A percentile compares a stretch with the other conserved stretches of the same genome.
These are phyloP conservation scores for Lasioglossum baleicum DNA, from an alignment of 1,140 invertebrate species.

Conservation along the genomic window DNA sequence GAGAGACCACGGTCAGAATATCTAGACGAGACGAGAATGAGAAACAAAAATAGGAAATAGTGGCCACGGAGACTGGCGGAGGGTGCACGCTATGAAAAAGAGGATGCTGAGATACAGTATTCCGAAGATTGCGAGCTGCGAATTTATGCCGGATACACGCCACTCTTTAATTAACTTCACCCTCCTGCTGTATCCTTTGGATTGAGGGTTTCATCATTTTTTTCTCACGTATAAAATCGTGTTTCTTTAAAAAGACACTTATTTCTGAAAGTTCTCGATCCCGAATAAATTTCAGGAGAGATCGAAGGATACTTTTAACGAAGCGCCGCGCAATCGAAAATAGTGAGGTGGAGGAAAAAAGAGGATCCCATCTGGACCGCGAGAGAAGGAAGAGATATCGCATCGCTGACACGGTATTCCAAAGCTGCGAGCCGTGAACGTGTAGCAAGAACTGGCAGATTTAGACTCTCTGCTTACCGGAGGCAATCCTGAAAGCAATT, in stretches of 20 bases:
- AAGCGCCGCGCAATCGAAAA: too few species aligned
- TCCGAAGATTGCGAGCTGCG: neutral
- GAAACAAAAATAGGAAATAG: conserved; percentile 46
- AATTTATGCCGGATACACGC: neutral
- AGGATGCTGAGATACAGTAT: neutral
- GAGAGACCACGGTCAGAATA: conserved; percentile 29
- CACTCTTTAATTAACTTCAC: too few species aligned
- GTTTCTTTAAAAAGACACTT: too few species aligned
- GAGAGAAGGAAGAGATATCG: conserved; percentile 14
- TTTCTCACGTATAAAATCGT: too few species aligned
- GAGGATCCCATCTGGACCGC: neutral
- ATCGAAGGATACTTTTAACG: neutral
- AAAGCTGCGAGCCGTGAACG: conserved; percentile 7
- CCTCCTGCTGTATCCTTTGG: too few species aligned
- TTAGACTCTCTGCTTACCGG: conserved; percentile 59
- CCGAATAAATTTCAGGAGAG: too few species aligned
- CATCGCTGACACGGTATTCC: conserved; percentile 20
- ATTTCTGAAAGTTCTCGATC: too few species aligned
- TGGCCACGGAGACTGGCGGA: neutral
- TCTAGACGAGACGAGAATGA: conserved; percentile 13
- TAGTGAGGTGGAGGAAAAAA: neutral
- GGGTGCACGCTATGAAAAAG: neutral
- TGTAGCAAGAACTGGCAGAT: conserved; percentile 59
- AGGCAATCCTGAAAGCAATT: conserved; percentile 72
- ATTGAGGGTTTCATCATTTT: too few species aligned